Evolutionary conservation across 53 echinoderm and acorn worm species (phyloP), one percentile per base, ranked within the genome.

Genomic region (Luidia sarsii): DNA sequence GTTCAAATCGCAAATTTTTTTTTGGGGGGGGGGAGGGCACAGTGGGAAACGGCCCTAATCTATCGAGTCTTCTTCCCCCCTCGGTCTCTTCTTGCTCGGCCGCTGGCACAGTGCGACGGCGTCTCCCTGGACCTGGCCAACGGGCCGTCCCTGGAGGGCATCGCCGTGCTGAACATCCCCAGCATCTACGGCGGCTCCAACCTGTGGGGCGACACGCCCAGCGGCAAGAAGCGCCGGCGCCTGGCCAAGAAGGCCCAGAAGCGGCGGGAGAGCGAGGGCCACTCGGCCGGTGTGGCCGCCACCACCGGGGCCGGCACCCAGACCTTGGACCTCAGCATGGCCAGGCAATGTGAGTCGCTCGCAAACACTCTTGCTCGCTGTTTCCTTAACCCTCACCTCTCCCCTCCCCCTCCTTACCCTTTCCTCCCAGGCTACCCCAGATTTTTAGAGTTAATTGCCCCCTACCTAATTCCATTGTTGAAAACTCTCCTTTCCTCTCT

Each of bases 131-230:
- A 99, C 80, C 99, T 99, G 1, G 99, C 94, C 63, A 94, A 89
- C 20, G 99, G 99, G 6, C 91, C 99, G 13, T 86, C 93, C 24
- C 70, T 99, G 53, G 93, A 99, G 59, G 93, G 99, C 52, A 94
- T 99, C 68, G 94, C 99, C 1, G 84, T 99, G 18, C 83, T 99
- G 16, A 99, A 99, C 83, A 99, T 99, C 84, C 99, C 99, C 45
- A 94, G 94, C 62, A 99, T 93, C 82, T 93, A 99, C 50, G 99
- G 99, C 0, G 99, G 99, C 18, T 93, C 99, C 64, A 99, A 99
- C 82, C 91, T 99, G 27, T 99, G 99, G 99, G 99, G 99, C 7
- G 99, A 99, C 32, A 91, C 89, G 16, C 99, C 99, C 16, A 88
- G 95, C 39, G 85, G 87, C 45, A 99, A 99, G 87, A 99, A 94